Conservation (phyloP, 2,113 vertebrate species). For the Halcyon senegalensis region DNA sequence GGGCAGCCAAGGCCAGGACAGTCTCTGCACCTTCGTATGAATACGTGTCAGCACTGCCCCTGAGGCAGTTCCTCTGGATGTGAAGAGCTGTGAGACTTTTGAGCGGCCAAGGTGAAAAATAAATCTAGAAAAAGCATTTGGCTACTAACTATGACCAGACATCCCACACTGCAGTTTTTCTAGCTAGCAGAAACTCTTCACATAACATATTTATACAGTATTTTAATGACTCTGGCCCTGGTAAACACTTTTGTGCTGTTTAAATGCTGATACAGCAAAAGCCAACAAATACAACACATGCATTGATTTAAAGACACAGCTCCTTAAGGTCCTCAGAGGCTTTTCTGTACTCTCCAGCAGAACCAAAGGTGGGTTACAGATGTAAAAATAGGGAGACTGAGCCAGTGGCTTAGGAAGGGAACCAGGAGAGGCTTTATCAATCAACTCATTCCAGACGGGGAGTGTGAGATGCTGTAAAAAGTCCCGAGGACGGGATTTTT, state of each 20-base stretch:
- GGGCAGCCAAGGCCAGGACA: neutral
- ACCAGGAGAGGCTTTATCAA: neutral
- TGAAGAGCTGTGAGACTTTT: neutral
- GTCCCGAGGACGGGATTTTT: neutral
- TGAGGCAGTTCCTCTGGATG: neutral
- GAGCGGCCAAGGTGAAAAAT: neutral
- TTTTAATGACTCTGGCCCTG: neutral
- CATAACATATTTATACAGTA: neutral
- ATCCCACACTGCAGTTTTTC: neutral
- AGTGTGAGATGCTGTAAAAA: neutral
- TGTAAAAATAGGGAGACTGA: neutral
- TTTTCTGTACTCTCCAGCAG: neutral
- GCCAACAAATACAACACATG: neutral
- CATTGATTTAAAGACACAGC: neutral
- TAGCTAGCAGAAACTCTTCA: neutral
- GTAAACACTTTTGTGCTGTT: neutral
- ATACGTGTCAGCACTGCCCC: neutral
- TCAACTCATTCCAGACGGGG: neutral
- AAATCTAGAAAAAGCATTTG: neutral
- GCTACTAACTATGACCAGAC: neutral
- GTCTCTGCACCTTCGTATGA: neutral
- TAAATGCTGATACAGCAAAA: no score
- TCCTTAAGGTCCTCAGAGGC: neutral
- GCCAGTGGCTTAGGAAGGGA: neutral
- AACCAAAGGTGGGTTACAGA: neutral